These are phyloP conservation scores for Bedellia somnulentella DNA, from an alignment of 2,888 invertebrate genomes.

Conservation along the genomic window DNA sequence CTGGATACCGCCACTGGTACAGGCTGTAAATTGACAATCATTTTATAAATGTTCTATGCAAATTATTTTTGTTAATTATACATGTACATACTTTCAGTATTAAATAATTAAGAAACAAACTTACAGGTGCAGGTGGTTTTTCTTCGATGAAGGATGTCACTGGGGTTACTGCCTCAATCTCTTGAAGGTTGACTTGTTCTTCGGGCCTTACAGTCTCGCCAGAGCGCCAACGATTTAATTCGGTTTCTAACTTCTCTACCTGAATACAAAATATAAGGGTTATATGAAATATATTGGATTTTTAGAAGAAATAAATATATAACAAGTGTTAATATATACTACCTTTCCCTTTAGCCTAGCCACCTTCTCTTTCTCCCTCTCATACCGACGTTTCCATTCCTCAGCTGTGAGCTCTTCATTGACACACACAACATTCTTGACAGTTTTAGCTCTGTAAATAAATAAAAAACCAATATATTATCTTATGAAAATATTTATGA, in stretches of 20 bases:
- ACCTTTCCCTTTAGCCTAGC: constrained; percentile 84
- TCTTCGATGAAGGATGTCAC: constrained; percentile 66
- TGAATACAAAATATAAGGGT: too few species aligned
- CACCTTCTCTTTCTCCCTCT: constrained; percentile 96
- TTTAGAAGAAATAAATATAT: background rate
- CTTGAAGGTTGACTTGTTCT: constrained; percentile 80
- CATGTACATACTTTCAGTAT: too few species aligned
- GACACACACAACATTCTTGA: constrained; percentile 98
- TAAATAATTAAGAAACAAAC: too few species aligned
- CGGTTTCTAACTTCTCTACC: constrained; percentile 87
- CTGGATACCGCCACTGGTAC: constrained; percentile 64
- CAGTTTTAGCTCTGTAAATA: constrained; percentile 85
- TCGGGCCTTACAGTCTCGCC: constrained; percentile 90
- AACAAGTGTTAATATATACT: constrained; percentile 6
- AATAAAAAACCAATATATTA: constrained; percentile 9
- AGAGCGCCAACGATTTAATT: constrained; percentile 89
- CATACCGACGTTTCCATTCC: constrained; percentile 99
- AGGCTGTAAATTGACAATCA: constrained; percentile 24
- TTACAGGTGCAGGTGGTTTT: constrained; percentile 48
- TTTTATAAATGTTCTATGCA: background rate
- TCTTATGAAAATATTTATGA: constrained; percentile 3
- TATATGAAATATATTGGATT: background rate
- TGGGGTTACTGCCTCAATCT: constrained; percentile 74
- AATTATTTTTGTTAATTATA: too few species aligned
- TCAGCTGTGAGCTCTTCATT: constrained; percentile 99